Evolutionary conservation across 2,888 invertebrate species (phyloP).

Genomic region (Malachius bipustulatus): DNA sequence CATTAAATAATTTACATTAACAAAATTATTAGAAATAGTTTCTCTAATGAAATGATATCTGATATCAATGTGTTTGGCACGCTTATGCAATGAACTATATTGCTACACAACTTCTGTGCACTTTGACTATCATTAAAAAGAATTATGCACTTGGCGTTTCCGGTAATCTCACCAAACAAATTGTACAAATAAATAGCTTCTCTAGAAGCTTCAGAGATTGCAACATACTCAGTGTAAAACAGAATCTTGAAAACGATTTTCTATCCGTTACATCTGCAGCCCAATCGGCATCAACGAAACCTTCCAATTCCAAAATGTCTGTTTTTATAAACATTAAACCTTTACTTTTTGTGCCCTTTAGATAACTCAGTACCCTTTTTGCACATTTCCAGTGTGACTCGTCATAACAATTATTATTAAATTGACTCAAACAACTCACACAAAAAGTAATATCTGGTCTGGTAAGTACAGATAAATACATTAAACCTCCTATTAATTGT

Average conservation of each 20-base stretch:
- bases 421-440: slow-evolving; percentile 15
- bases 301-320: slow-evolving; percentile 2
- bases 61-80: slow-evolving; percentile 5
- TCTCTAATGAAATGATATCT: slow-evolving; percentile 3
- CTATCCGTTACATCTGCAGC: slow-evolving; percentile 10
- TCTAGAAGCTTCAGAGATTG: slow-evolving; percentile 9
- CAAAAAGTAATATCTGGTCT: slow-evolving; percentile 17
- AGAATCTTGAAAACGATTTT: slow-evolving; percentile 10
- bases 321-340: slow-evolving; percentile 3
- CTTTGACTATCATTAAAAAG: slow-evolving; percentile 4
- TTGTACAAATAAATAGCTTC: slow-evolving; percentile 9
- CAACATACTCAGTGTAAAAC: slow-evolving; percentile 12
- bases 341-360: slow-evolving; percentile 1
- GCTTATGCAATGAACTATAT: slow-evolving; percentile 7
- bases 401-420: slow-evolving; percentile 14
- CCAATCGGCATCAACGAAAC: slow-evolving; percentile 13
- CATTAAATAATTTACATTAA: too few relatives aligned
- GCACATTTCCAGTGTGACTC: slow-evolving; percentile 12
- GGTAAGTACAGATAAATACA: slow-evolving; percentile 13
- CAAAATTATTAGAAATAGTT: slow-evolving; percentile 2
- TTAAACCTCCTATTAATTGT: slow-evolving; percentile 8
- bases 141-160: neutral
- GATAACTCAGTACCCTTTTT: slow-evolving; percentile 14
- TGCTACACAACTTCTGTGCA: slow-evolving; percentile 2
- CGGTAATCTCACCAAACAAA: slow-evolving; percentile 2